Evolutionary conservation across 2,113 vertebrate genomes (phyloP).

Genomic region (Aix galericulata): DNA sequence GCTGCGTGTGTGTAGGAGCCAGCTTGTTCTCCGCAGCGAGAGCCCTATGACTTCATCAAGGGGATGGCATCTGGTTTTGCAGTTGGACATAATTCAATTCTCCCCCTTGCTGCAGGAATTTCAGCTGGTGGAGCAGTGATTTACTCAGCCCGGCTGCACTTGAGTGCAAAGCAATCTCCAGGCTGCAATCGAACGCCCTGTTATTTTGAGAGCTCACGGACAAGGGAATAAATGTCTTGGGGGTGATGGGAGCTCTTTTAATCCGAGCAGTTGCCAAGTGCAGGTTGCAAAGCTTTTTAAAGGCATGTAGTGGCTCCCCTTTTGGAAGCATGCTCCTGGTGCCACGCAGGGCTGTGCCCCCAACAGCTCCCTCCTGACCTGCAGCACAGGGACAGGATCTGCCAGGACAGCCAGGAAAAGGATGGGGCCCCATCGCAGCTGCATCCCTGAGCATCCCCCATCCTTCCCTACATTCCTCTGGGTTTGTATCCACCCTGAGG

Average conservation of each 20-base stretch:
- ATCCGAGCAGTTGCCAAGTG: slow-evolving; percentile 58
- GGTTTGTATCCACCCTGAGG: not conserved
- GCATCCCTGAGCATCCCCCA: not conserved
- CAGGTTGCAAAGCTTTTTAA: slow-evolving; percentile 60
- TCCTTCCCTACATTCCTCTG: not conserved
- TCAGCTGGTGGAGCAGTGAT: slow-evolving; percentile 29
- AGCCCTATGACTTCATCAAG: slow-evolving; percentile 61
- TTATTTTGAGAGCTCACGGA: slow-evolving; percentile 45
- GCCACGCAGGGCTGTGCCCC: not conserved
- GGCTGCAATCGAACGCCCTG: slow-evolving; percentile 21
- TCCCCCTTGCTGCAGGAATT: slow-evolving; percentile 54
- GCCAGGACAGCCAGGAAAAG: not conserved
- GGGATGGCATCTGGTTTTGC: slow-evolving; percentile 62
- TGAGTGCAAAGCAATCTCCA: slow-evolving; percentile 46
- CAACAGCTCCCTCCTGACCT: not conserved
- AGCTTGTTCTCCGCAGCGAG: slow-evolving; percentile 5
- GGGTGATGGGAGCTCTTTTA: slow-evolving; percentile 19
- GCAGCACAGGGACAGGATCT: not conserved
- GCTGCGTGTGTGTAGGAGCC: slow-evolving; percentile 28
- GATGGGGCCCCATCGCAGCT: not conserved
- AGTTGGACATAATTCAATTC: slow-evolving; percentile 47
- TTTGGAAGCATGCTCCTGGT: not conserved
- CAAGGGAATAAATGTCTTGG: slow-evolving; percentile 44
- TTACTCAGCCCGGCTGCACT: slow-evolving; percentile 16
- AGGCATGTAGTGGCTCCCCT: slow-evolving; percentile 36